Evolutionary conservation across 2,797 vertebrate genomes (phyloP).

Genomic region (Ibycter americanus): DNA sequence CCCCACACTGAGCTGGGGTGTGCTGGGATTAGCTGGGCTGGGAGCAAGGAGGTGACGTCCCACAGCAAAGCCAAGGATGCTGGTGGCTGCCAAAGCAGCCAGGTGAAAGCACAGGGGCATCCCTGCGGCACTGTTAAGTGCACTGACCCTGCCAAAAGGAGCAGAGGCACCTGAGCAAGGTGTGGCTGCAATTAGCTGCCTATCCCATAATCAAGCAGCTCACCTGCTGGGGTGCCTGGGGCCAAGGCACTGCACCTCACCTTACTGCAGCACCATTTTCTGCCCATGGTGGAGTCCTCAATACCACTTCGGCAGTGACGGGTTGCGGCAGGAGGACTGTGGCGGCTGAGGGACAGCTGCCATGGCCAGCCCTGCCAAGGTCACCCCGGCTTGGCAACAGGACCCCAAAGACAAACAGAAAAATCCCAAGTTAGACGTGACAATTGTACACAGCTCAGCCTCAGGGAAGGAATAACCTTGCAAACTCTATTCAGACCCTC

Average conservation of each 20-base stretch:
- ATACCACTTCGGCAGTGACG: background rate
- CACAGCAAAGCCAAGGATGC: background rate
- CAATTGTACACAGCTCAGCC: background rate
- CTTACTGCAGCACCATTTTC: too few relatives aligned
- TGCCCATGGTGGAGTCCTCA: background rate
- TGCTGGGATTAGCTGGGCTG: background rate
- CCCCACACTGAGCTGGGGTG: background rate
- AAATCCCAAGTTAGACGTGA: background rate
- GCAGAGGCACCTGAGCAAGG: background rate
- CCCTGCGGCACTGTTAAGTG: rapidly evolving
- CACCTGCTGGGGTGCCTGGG: rapidly evolving
- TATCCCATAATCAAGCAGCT: background rate
- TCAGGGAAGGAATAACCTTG: background rate
- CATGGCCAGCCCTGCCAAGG: background rate
- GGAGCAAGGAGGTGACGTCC: background rate
- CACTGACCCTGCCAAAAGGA: background rate
- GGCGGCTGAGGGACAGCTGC: background rate
- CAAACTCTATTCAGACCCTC: background rate
- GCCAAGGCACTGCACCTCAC: too few relatives aligned
- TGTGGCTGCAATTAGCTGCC: background rate
- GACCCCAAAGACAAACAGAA: background rate
- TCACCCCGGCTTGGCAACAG: background rate
- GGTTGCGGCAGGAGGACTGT: background rate
- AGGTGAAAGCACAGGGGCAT: background rate
- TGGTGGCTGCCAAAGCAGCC: background rate